A percentile compares a stretch with the other conserved stretches of the same genome.
These are phyloP conservation scores for Argya squamiceps DNA, from an alignment of 2,797 vertebrate species.

Conservation along the genomic window DNA sequence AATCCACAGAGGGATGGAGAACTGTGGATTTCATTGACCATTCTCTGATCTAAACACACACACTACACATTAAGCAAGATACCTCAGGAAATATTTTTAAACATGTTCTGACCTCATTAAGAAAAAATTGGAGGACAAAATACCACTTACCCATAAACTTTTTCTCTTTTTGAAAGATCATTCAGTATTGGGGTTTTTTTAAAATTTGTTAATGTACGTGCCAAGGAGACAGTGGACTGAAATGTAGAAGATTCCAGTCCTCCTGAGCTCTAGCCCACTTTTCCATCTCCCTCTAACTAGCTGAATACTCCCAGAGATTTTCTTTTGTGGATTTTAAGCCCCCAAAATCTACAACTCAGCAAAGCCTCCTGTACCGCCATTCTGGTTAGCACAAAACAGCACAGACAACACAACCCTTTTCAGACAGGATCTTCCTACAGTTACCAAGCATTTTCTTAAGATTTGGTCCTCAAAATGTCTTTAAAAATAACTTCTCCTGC, in stretches of 20 bases:
- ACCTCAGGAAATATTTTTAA: background rate
- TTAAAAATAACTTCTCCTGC: background rate
- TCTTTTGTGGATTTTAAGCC: background rate
- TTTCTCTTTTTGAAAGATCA: background rate
- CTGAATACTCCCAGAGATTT: background rate
- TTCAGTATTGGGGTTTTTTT: rapidly evolving
- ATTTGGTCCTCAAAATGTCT: background rate
- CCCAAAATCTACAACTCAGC: background rate
- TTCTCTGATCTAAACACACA: background rate
- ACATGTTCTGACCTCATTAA: background rate
- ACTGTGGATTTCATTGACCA: background rate
- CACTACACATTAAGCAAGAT: background rate
- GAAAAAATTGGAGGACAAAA: background rate
- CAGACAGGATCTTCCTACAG: background rate
- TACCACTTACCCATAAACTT: background rate
- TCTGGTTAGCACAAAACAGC: background rate
- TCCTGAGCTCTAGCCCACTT: background rate
- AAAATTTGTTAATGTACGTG: background rate
- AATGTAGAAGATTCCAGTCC: background rate
- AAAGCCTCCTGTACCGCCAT: background rate
- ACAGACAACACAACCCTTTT: background rate
- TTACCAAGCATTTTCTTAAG: background rate
- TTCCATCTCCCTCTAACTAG: background rate
- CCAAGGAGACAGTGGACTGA: background rate
- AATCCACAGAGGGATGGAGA: background rate